phyloP scores from a whole-genome alignment of 2,113 vertebrate genomes.

The Malurus alboscapulatus region DNA sequence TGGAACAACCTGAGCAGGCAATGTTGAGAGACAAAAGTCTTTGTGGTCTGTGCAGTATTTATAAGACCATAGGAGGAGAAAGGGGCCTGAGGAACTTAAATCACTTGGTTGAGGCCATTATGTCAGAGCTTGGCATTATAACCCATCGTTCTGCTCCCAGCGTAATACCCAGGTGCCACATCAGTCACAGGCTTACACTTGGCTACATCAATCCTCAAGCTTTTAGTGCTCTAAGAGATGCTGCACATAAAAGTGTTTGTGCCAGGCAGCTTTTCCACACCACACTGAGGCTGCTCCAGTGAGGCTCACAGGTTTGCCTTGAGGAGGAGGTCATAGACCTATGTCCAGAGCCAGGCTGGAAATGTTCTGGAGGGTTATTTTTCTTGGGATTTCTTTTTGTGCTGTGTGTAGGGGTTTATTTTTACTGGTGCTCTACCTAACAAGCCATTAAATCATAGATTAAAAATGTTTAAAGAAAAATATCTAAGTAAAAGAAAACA shows the following conservation, averaged over 20 bases:
- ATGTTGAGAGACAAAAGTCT: neutral
- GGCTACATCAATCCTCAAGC: neutral
- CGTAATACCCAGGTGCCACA: neutral
- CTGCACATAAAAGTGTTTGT: neutral
- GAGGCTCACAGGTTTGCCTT: neutral
- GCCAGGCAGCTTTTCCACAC: neutral
- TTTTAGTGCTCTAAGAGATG: neutral
- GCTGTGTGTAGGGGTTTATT: neutral
- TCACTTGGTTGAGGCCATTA: neutral
- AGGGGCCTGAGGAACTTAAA: neutral
- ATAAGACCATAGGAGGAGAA: neutral
- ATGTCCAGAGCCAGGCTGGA: neutral
- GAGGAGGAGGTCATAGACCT: fast-evolving
- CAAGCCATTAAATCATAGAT: slow-evolving; percentile 26
- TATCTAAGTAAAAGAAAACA: slow-evolving; percentile 25
- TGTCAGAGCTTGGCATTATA: neutral
- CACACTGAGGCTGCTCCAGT: neutral
- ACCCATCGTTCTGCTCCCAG: neutral
- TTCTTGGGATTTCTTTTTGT: neutral
- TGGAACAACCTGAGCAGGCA: neutral
- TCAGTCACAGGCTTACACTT: neutral
- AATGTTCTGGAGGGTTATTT: neutral
- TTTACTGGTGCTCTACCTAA: slow-evolving; percentile 7
- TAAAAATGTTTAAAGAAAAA: slow-evolving; percentile 37
- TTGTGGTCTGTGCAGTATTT: neutral